Conservation (phyloP, 2,113 vertebrate genomes). For the Podarcis cretensis region DNA sequence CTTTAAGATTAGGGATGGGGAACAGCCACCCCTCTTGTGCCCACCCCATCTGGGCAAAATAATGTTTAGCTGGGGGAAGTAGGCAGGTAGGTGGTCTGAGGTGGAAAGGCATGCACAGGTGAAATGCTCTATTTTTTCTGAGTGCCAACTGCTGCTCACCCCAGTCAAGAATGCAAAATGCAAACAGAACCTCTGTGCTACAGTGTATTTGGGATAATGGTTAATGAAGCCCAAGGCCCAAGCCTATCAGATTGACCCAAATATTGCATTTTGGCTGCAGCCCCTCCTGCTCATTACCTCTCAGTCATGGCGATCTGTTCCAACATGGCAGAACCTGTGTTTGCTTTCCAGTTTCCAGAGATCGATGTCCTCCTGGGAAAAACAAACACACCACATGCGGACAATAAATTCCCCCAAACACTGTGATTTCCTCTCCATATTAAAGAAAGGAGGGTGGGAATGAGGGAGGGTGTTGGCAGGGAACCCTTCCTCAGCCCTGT, state of each 20-base stretch:
- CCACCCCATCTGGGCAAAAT: neutral
- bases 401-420: conserved; percentile 46
- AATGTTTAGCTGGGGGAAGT: neutral
- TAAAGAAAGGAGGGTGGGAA: conserved; percentile 29
- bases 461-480: conserved; percentile 44
- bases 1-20: neutral
- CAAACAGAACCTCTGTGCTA: neutral
- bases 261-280: neutral
- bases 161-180: neutral
- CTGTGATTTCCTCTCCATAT: conserved; percentile 34
- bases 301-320: conserved; percentile 99
- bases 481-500: conserved; percentile 45
- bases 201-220: neutral
- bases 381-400: conserved; percentile 54
- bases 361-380: conserved; percentile 94
- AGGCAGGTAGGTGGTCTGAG: neutral
- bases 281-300: conserved; percentile 79
- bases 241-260: neutral
- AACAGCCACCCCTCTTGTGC: neutral
- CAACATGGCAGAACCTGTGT: conserved; percentile 97
- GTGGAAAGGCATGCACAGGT: neutral
- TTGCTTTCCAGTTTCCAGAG: conserved; percentile 99
- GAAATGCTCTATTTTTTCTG: neutral
- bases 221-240: neutral
- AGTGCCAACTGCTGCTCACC: neutral